Conservation (phyloP, 2,113 vertebrate species). For the Arothron firmamentum region DNA sequence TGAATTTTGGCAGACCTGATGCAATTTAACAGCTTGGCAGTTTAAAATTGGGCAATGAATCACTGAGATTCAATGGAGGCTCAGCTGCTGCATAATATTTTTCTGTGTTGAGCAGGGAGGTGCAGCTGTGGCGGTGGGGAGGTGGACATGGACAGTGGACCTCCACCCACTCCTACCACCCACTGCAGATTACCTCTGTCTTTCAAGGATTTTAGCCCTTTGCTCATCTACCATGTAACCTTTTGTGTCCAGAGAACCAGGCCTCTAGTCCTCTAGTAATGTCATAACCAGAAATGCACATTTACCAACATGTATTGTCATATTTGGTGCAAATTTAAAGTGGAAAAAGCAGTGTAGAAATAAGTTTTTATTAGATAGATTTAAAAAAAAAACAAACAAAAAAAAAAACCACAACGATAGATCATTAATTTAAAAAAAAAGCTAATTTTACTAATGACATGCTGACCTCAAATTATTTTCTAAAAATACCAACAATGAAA, state of each 20-base stretch:
- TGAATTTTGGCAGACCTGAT: slow-evolving; percentile 99
- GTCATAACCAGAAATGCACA: too few relatives aligned
- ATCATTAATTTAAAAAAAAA: too few relatives aligned
- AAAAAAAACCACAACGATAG: too few relatives aligned
- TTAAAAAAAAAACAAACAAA: too few relatives aligned
- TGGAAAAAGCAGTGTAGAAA: background rate
- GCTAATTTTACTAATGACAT: too few relatives aligned
- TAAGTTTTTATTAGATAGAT: too few relatives aligned
- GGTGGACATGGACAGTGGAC: slow-evolving; percentile 80
- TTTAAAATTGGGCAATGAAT: slow-evolving; percentile 99
- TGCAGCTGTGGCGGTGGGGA: slow-evolving; percentile 19
- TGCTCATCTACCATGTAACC: slow-evolving; percentile 29
- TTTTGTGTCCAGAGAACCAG: background rate
- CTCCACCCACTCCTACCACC: slow-evolving; percentile 15
- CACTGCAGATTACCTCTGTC: slow-evolving; percentile 17
- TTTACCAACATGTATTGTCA: too few relatives aligned
- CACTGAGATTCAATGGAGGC: slow-evolving; percentile 98
- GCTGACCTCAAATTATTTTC: too few relatives aligned
- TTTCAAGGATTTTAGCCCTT: slow-evolving; percentile 14
- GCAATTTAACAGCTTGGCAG: slow-evolving; percentile 99
- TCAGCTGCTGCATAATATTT: slow-evolving; percentile 96
- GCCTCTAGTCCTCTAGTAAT: too few relatives aligned
- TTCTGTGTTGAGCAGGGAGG: slow-evolving; percentile 82
- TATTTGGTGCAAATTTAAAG: too few relatives aligned
- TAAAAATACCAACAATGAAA: too few relatives aligned